Percentiles rank a stretch among this genome's conserved stretches.
Evolutionary conservation across 2,113 vertebrate genomes (phyloP).

Genomic region (Drymodes brunneopygia): DNA sequence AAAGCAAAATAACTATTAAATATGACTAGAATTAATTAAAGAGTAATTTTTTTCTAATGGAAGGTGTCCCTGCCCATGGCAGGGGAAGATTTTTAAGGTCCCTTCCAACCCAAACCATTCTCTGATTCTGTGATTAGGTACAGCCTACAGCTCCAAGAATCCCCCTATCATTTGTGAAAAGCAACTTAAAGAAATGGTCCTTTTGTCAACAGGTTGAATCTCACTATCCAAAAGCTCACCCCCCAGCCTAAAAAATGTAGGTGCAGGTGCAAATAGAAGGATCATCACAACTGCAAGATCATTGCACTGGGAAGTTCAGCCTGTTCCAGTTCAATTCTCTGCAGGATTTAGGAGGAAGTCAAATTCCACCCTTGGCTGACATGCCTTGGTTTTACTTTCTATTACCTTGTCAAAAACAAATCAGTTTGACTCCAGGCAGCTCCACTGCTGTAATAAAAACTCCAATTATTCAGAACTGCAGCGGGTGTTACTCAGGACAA

Average conservation of each 20-base stretch:
- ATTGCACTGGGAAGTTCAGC: neutral
- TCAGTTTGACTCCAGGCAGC: neutral
- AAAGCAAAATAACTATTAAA: neutral
- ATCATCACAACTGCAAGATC: neutral
- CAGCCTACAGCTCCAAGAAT: neutral
- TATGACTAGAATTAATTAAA: neutral
- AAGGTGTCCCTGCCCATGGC: neutral
- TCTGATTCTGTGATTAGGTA: neutral
- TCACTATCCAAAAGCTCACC: neutral
- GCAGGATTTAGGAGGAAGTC: neutral
- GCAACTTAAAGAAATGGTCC: neutral
- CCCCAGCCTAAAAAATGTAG: neutral
- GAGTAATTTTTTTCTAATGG: neutral
- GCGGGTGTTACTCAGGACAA: neutral
- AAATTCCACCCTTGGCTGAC: neutral
- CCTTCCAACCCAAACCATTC: neutral
- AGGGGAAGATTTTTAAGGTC: neutral
- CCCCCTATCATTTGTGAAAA: neutral
- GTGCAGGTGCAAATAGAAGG: neutral
- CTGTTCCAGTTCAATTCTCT: neutral
- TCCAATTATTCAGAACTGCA: neutral
- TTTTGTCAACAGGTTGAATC: neutral
- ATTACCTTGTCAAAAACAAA: neutral
- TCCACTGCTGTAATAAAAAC: neutral
- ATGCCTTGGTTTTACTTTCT: neutral